Evolutionary conservation across 2,797 vertebrate genomes (phyloP).

Genomic region (Eleutherodactylus coqui): DNA sequence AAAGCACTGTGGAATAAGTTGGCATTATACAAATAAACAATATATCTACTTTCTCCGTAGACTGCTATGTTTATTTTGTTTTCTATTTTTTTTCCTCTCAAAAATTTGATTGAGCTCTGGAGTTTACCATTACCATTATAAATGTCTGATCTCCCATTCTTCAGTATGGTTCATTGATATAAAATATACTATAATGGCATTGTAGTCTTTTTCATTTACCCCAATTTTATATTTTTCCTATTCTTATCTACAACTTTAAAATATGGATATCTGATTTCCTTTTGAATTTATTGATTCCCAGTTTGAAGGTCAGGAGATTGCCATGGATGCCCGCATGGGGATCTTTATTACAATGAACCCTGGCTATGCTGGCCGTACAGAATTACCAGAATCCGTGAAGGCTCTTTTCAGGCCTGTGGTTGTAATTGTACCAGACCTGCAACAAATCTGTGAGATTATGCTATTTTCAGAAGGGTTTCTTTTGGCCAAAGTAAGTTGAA

Average conservation of each 20-base stretch:
- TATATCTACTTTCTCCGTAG: no score
- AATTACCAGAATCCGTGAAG: slow-evolving; percentile 96
- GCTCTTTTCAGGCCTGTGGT: slow-evolving; percentile 96
- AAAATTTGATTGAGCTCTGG: no score
- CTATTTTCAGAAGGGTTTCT: slow-evolving; percentile 97
- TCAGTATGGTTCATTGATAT: not conserved
- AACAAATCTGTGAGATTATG: slow-evolving; percentile 99
- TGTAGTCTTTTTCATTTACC: not conserved
- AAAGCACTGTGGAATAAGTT: no score
- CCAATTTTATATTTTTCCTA: not conserved
- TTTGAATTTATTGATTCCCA: slow-evolving; percentile 65
- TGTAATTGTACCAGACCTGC: slow-evolving; percentile 94
- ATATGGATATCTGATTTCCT: not conserved
- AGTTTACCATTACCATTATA: not conserved
- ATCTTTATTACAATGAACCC: slow-evolving; percentile 99
- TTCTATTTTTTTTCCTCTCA: not conserved
- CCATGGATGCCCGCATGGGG: slow-evolving; percentile 87
- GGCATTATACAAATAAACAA: no score
- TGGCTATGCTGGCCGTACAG: slow-evolving; percentile 93
- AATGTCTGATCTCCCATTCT: not conserved
- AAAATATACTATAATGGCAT: not conserved
- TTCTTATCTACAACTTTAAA: not conserved
- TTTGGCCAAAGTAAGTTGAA: slow-evolving; percentile 84
- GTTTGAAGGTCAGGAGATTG: slow-evolving; percentile 96
- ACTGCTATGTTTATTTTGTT: no score